These are phyloP conservation scores for Bungarus multicinctus DNA, from an alignment of 2,113 vertebrate species.

Conservation along the genomic window DNA sequence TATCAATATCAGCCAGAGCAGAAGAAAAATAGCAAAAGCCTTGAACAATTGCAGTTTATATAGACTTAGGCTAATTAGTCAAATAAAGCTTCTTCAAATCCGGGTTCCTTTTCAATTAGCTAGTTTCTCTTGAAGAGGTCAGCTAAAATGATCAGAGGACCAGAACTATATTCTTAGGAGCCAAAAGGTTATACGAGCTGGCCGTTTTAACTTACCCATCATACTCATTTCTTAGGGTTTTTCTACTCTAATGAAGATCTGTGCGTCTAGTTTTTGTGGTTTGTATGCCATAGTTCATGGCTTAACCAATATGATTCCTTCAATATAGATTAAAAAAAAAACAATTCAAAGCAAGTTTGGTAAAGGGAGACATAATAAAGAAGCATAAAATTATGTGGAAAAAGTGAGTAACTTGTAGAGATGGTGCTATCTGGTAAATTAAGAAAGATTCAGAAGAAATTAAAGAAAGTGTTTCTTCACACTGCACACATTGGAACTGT, in stretches of 20 bases:
- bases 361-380: neutral
- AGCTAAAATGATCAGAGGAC: neutral
- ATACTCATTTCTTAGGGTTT: neutral
- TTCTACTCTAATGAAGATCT: neutral
- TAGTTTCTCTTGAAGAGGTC: neutral
- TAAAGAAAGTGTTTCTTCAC: neutral
- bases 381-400: neutral
- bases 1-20: neutral
- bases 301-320: neutral
- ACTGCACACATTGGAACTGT: neutral
- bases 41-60: neutral
- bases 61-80: neutral
- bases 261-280: neutral
- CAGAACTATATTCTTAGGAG: neutral
- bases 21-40: neutral
- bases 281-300: neutral
- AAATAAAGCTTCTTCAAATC: neutral
- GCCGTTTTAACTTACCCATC: neutral
- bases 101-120: neutral
- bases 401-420: neutral
- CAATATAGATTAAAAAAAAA: neutral
- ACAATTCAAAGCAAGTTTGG: neutral
- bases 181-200: neutral
- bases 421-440: neutral
- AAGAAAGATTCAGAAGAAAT: neutral